phyloP scores from a whole-genome alignment of 1,140 invertebrate species.

The Drosophila suzukii region DNA sequence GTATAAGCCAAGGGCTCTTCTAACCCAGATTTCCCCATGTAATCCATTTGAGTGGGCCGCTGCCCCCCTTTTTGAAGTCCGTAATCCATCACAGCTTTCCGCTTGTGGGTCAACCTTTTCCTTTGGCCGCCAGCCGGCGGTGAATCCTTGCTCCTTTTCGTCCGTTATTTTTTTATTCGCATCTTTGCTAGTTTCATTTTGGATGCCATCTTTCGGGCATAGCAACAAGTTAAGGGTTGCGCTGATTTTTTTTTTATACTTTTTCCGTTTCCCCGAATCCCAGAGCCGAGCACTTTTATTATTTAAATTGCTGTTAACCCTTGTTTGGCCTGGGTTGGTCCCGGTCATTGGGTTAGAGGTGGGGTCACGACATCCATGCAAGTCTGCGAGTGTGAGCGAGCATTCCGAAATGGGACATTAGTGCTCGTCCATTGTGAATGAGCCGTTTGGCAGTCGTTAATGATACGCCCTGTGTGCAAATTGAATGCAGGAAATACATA shows the following conservation, averaged over 20 bases:
- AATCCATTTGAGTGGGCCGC: slow-evolving; percentile 14
- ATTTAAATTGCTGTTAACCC: slow-evolving; percentile 81
- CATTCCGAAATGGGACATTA: slow-evolving; percentile 75
- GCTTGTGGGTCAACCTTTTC: slow-evolving; percentile 69
- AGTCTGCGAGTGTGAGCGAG: slow-evolving; percentile 38
- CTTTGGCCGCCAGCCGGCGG: slow-evolving; percentile 38
- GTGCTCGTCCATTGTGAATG: slow-evolving; percentile 57
- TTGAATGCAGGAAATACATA: background rate
- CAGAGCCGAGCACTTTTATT: slow-evolving; percentile 61
- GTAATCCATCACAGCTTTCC: slow-evolving; percentile 25
- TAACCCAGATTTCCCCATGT: slow-evolving; percentile 29
- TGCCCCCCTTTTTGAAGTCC: background rate
- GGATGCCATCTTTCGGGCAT: slow-evolving; percentile 61
- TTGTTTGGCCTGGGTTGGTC: slow-evolving; percentile 53
- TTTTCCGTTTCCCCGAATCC: slow-evolving; percentile 47
- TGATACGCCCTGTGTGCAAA: slow-evolving; percentile 7
- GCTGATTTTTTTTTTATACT: slow-evolving; percentile 12
- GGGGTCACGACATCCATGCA: slow-evolving; percentile 65
- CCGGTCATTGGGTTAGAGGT: slow-evolving; percentile 74
- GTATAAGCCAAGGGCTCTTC: slow-evolving; percentile 7
- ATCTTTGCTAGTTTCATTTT: slow-evolving; percentile 65
- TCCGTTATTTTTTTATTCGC: slow-evolving; percentile 38
- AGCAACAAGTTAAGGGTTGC: slow-evolving; percentile 77
- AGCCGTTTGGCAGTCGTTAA: slow-evolving; percentile 35
- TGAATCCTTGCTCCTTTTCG: slow-evolving; percentile 17